A percentile compares a stretch with the other conserved stretches of the same genome.
Evolutionary conservation across 2,113 vertebrate species (phyloP).

Genomic region (Paraplagusia blochii): DNA sequence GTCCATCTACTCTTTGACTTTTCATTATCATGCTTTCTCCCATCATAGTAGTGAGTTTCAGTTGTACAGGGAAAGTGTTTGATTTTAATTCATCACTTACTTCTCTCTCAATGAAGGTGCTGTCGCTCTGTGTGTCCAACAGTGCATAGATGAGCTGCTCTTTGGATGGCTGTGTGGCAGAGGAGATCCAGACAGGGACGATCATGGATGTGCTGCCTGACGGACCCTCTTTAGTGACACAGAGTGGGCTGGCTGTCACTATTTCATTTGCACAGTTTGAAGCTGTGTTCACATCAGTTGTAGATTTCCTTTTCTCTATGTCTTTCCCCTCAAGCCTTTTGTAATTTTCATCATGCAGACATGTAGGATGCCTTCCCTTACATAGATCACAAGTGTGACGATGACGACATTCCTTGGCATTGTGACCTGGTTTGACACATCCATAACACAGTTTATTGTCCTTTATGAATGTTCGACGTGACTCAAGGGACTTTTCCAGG

Average conservation of each 20-base stretch:
- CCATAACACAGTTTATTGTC: conserved; percentile 18
- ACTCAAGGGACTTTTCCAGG: neutral
- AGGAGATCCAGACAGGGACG: conserved; percentile 10
- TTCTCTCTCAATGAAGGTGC: conserved; percentile 1
- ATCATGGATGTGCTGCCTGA: conserved; percentile 12
- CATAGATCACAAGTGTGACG: neutral
- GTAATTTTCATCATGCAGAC: conserved; percentile 2
- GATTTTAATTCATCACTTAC: neutral
- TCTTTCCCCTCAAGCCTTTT: no score
- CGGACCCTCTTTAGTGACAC: neutral
- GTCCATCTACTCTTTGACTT: neutral
- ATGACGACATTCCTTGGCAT: neutral
- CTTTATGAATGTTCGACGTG: neutral
- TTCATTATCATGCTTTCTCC: neutral
- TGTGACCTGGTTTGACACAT: neutral
- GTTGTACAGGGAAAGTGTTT: neutral
- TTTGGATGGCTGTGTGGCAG: neutral
- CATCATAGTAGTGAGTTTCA: conserved; percentile 9
- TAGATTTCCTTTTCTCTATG: no score
- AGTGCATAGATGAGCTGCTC: neutral
- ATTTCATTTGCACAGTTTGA: neutral
- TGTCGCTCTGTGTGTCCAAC: conserved; percentile 9
- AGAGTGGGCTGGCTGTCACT: conserved; percentile 1
- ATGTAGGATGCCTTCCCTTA: conserved; percentile 9
- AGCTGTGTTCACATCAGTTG: no score